Evolutionary conservation across 2,797 vertebrate genomes (phyloP), one percentile per base, ranked within the genome.

Genomic region (Podarcis siculus): DNA sequence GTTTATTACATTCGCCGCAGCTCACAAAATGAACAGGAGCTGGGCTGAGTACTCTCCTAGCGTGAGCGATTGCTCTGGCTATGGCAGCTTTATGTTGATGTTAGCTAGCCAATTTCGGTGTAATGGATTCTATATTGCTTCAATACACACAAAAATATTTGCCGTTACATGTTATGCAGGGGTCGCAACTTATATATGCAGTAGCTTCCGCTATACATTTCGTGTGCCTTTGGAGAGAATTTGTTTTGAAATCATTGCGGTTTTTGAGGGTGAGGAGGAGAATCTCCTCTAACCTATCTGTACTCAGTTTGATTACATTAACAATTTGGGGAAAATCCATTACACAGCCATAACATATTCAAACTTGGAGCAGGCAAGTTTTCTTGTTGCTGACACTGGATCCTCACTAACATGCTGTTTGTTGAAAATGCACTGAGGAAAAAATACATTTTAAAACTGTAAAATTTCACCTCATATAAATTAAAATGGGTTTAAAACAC

Each of bases 1-100:
- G 61, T 75, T 75, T 75, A 37, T 71, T 71, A 83, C 19, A 69
- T 69, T 49, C 66, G 55, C 32, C 5, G 3, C 27, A 80, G 58
- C 58, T 67, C 25, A 13, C 25, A 85, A 81, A 75, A 30, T 75
- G 77, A 81, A 81, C 13, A 85, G 30, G 69, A 58, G 39, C 55
- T 76, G 58, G 32, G 27, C 4, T 67, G 83, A 32, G 21, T 69
- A 82, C 67, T 86, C n/a, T 55, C 39, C 49, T 84, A 75, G 71
- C n/a, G 25, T 45, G 35, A 75, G 42, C 39, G 12, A 58, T 39
- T 32, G 42, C 12, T 32, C 35, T 55, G 42, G 32, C 42, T 35
- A 58, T 69, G 32, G 67, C 67, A 80, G 67, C 21, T 64, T 79
- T 67, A 82, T 81, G 79, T 79, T 84, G 73, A 64, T 84, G 37